A percentile compares a stretch with the other conserved stretches of the same genome.
These are phyloP conservation scores for Andricus grossulariae DNA, from an alignment of 1,140 invertebrate genomes.

Conservation along the genomic window DNA sequence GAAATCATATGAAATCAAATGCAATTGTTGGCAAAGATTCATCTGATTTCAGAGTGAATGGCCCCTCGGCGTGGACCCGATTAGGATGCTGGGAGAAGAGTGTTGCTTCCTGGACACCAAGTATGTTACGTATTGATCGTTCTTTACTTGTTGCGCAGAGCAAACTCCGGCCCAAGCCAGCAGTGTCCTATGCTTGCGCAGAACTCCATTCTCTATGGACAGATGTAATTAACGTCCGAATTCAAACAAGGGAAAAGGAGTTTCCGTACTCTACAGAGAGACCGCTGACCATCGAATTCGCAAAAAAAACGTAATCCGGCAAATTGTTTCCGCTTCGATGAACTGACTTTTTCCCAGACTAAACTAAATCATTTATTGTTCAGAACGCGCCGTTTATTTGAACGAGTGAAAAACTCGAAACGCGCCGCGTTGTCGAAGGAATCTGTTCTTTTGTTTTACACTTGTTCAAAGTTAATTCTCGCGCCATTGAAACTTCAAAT, in stretches of 20 bases:
- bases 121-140: slow-evolving; percentile 68
- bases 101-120: slow-evolving; percentile 43
- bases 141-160: slow-evolving; percentile 69
- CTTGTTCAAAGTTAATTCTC: slow-evolving; percentile 16
- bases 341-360: neutral
- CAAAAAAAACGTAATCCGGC: slow-evolving; percentile 6
- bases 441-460: neutral
- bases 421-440: neutral
- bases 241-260: slow-evolving; percentile 56
- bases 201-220: slow-evolving; percentile 61
- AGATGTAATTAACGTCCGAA: slow-evolving; percentile 65
- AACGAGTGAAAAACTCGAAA: slow-evolving; percentile 1
- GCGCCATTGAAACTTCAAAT: neutral
- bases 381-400: neutral
- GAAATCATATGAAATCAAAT: no score
- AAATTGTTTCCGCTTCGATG: slow-evolving; percentile 19
- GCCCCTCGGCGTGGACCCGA: slow-evolving; percentile 21
- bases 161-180: slow-evolving; percentile 46
- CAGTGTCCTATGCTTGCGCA: slow-evolving; percentile 52
- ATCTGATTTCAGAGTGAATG: no score
- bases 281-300: neutral
- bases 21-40: no score
- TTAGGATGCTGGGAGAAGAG: neutral
- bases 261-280: slow-evolving; percentile 31
- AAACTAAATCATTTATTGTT: neutral